A percentile compares a stretch with the other conserved stretches of the same genome.
Conservation (phyloP, 1,140 invertebrate species). For the Heliconius eleuchia region DNA sequence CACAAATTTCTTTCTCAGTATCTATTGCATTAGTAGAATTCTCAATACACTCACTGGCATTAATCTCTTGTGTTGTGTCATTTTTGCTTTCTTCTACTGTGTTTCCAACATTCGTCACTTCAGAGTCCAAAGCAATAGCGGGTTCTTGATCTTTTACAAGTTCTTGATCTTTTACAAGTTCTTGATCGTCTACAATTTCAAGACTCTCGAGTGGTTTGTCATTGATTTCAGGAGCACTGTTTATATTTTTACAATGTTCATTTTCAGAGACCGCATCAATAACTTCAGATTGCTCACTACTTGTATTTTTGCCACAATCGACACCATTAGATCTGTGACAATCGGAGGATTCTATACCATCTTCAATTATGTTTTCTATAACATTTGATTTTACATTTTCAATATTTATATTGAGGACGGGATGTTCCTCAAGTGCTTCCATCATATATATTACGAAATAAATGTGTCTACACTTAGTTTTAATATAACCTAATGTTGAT, state of each 20-base stretch:
- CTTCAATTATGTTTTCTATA: slow-evolving; percentile 42
- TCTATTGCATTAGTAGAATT: slow-evolving; percentile 25
- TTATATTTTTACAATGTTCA: slow-evolving; percentile 3
- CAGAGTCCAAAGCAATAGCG: slow-evolving; percentile 7
- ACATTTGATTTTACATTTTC: slow-evolving; percentile 51
- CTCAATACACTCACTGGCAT: slow-evolving; percentile 7
- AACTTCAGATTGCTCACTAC: slow-evolving; percentile 17
- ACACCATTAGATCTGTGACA: slow-evolving; percentile 70
- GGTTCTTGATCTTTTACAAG: neutral
- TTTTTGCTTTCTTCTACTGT: neutral
- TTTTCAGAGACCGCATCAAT: slow-evolving; percentile 6
- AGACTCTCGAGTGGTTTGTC: slow-evolving; percentile 7
- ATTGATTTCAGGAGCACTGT: slow-evolving; percentile 20
- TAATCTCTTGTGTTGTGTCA: neutral
- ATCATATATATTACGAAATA: slow-evolving; percentile 42
- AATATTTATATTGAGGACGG: slow-evolving; percentile 37
- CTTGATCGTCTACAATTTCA: neutral
- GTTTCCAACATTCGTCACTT: neutral
- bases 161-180: neutral
- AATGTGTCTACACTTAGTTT: slow-evolving; percentile 22
- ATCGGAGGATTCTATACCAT: slow-evolving; percentile 48
- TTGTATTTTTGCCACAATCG: slow-evolving; percentile 38
- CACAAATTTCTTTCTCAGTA: slow-evolving; percentile 30
- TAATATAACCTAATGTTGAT: slow-evolving; percentile 59
- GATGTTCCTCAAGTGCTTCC: slow-evolving; percentile 64